Conservation (phyloP, 2,797 vertebrate species). For the Amblyraja radiata region DNA sequence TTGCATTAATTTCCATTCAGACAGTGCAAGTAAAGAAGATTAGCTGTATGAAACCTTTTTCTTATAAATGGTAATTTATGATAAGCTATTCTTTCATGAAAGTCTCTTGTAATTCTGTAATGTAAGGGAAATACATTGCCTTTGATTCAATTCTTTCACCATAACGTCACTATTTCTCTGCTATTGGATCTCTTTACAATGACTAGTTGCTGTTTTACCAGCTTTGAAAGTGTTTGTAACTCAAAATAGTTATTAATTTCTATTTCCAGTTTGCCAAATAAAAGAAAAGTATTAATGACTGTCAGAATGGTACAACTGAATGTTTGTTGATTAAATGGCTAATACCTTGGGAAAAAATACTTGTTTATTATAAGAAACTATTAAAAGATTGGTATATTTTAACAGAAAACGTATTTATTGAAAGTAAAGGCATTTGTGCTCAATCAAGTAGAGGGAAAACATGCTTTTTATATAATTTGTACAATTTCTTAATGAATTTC, state of each 20-base stretch:
- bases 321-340: neutral
- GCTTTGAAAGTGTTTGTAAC: neutral
- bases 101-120: neutral
- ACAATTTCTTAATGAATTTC: neutral
- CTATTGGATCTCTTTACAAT: neutral
- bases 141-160: neutral
- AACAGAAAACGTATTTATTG: neutral
- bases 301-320: neutral
- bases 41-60: neutral
- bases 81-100: neutral
- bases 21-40: neutral
- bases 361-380: neutral
- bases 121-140: neutral
- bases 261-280: too few relatives aligned
- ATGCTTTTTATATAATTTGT: neutral
- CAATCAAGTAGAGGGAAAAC: neutral
- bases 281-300: neutral
- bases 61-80: neutral
- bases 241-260: neutral
- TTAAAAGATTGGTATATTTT: neutral
- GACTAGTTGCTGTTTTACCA: neutral
- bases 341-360: neutral
- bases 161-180: neutral
- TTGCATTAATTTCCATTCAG: neutral
- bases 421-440: neutral